Percentiles rank a stretch among this genome's conserved stretches.
phyloP scores from a whole-genome alignment of 1,140 invertebrate genomes.

The Octopus sinensis region DNA sequence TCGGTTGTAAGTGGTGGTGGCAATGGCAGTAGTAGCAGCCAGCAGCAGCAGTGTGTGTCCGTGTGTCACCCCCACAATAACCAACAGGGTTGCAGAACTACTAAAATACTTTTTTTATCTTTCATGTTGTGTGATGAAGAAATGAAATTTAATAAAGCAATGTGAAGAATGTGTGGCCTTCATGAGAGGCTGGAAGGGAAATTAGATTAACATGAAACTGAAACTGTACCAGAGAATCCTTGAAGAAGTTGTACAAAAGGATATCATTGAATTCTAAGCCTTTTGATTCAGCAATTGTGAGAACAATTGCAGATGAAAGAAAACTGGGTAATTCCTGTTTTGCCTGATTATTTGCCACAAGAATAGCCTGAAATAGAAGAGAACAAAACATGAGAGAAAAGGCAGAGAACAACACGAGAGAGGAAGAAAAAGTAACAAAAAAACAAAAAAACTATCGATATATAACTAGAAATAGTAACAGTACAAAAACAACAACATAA shows the following conservation, averaged over 20 bases:
- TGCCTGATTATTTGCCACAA: conserved; percentile 45
- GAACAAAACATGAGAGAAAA: background rate
- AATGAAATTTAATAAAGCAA: conserved; percentile 32
- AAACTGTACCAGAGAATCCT: conserved; percentile 43
- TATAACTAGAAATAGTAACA: too few relatives aligned
- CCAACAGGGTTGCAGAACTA: too few relatives aligned
- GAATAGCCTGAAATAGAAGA: conserved; percentile 25
- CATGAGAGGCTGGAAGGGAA: background rate
- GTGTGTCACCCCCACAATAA: too few relatives aligned
- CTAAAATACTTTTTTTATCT: too few relatives aligned
- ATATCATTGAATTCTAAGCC: conserved; percentile 52
- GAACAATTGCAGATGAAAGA: conserved; percentile 36
- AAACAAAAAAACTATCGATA: too few relatives aligned
- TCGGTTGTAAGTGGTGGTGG: too few relatives aligned
- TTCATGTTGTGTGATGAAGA: background rate
- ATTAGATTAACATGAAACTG: background rate
- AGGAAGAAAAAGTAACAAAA: too few relatives aligned
- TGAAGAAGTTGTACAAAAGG: conserved; percentile 52
- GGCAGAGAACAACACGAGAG: too few relatives aligned
- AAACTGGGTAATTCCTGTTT: conserved; percentile 32
- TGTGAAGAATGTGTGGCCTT: conserved; percentile 17
- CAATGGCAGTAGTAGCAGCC: too few relatives aligned
- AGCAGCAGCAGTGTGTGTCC: too few relatives aligned
- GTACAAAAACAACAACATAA: too few relatives aligned
- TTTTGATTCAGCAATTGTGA: conserved; percentile 51